These are phyloP conservation scores for Argyra leucocephala DNA, from an alignment of 2,888 invertebrate species.

Conservation along the genomic window DNA sequence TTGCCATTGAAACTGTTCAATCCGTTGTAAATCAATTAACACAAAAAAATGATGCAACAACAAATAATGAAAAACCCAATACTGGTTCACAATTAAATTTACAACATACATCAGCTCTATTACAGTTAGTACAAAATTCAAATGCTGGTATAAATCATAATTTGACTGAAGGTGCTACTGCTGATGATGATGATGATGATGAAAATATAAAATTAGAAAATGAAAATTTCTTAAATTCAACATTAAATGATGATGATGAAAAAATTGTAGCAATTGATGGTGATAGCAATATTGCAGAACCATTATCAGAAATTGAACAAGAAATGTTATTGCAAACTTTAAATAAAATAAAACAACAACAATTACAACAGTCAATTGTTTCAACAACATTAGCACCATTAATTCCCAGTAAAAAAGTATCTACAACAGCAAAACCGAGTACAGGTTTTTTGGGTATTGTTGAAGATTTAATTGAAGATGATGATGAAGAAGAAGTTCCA, in stretches of 20 bases:
- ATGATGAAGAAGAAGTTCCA: neutral
- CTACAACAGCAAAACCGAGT: neutral
- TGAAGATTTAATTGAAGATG: neutral
- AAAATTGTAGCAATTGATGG: neutral
- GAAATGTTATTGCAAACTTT: neutral
- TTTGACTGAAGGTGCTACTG: neutral
- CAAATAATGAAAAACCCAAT: neutral
- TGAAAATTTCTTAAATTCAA: neutral
- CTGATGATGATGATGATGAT: neutral
- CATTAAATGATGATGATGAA: neutral
- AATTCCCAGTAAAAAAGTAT: neutral
- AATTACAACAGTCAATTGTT: neutral
- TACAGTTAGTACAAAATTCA: neutral
- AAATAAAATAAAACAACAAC: neutral
- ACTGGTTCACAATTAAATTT: neutral
- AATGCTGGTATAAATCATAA: neutral
- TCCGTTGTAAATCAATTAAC: conserved; percentile 7
- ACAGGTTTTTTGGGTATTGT: neutral
- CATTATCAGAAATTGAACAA: neutral
- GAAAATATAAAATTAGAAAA: neutral
- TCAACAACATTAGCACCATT: neutral
- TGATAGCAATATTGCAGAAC: neutral
- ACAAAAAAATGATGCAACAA: neutral
- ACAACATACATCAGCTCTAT: conserved; percentile 3
- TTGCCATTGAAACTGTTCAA: conserved; percentile 7